Conservation (phyloP, 2,113 vertebrate species). For the Sminthopsis crassicaudata region DNA sequence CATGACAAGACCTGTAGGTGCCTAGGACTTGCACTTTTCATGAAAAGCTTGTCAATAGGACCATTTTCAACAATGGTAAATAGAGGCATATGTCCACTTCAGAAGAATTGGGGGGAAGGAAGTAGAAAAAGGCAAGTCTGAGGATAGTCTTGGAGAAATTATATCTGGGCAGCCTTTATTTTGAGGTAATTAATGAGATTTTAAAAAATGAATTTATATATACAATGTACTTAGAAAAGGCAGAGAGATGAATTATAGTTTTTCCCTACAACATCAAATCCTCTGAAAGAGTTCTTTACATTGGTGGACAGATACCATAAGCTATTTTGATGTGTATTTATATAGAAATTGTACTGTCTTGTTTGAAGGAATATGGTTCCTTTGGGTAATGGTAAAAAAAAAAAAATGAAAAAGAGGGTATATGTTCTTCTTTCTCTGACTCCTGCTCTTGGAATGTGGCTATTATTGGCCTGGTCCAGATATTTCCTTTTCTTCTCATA, state of each 20-base stretch:
- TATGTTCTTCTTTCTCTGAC: neutral
- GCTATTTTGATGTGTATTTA: neutral
- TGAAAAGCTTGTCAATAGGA: neutral
- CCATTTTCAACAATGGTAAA: neutral
- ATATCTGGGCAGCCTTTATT: neutral
- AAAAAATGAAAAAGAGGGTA: neutral
- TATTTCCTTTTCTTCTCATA: neutral
- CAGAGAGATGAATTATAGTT: neutral
- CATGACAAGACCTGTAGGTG: too few relatives aligned
- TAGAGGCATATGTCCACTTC: neutral
- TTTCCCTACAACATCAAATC: neutral
- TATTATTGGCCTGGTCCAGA: neutral
- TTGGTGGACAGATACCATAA: neutral
- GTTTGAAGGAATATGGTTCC: neutral
- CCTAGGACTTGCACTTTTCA: neutral
- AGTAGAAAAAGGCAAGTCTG: neutral
- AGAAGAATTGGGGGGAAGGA: neutral
- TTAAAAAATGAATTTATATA: neutral
- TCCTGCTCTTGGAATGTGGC: neutral
- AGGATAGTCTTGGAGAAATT: neutral
- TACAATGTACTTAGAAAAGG: neutral
- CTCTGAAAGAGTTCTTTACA: neutral
- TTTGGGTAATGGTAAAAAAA: neutral
- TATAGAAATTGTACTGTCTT: neutral
- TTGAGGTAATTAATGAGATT: neutral